phyloP scores from a whole-genome alignment of 2,888 invertebrate genomes.

The Netelia melanura region DNA sequence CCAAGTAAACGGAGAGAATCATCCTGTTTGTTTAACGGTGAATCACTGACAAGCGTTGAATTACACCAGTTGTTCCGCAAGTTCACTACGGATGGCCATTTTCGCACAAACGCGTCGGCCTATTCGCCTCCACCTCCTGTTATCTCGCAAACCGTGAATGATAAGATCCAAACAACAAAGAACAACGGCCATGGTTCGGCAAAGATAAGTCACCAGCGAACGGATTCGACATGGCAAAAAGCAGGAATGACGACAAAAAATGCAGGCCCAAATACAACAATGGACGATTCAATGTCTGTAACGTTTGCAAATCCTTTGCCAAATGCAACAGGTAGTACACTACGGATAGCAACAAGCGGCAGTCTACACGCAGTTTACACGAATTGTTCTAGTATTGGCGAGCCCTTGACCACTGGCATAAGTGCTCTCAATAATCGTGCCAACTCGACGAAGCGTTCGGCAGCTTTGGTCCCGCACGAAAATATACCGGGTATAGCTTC shows the following conservation, averaged over 20 bases:
- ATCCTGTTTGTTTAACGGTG: slow-evolving; percentile 16
- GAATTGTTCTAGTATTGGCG: not conserved
- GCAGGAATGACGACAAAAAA: not conserved
- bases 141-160: slow-evolving; percentile 13
- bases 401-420: not conserved
- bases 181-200: not conserved
- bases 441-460: not conserved
- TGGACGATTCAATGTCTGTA: slow-evolving; percentile 2
- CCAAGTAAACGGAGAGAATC: not conserved
- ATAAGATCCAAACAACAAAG: not conserved
- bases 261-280: not conserved
- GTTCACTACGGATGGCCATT: slow-evolving; percentile 51
- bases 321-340: slow-evolving; percentile 14
- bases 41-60: slow-evolving; percentile 29
- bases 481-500: not conserved
- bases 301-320: slow-evolving; percentile 37
- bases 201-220: not conserved
- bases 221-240: not conserved
- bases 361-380: not conserved
- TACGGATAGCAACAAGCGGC: not conserved
- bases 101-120: not conserved
- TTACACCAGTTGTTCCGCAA: slow-evolving; percentile 32
- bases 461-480: not conserved
- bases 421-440: not conserved
- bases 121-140: slow-evolving; percentile 9